Percentiles rank a stretch among this genome's conserved stretches.
phyloP scores from a whole-genome alignment of 2,113 vertebrate genomes.

The Sylvietta virens region DNA sequence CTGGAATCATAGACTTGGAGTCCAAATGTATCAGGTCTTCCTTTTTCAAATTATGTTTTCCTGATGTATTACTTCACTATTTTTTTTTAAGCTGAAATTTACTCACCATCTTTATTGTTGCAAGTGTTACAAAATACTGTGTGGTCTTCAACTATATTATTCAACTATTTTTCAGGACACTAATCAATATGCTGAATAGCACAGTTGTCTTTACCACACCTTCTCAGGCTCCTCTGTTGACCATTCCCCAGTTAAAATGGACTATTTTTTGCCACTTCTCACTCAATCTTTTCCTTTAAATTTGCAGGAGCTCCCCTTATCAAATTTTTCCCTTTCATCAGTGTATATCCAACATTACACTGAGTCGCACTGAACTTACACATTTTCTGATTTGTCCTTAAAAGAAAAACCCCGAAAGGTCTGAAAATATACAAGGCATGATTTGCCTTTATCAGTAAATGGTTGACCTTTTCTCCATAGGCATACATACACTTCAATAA shows the following conservation, averaged over 20 bases:
- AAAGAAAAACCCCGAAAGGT: not conserved
- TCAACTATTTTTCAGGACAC: not conserved
- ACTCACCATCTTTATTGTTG: not conserved
- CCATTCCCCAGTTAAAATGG: not conserved
- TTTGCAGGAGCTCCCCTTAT: not conserved
- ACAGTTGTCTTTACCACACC: not conserved
- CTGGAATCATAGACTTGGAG: not conserved
- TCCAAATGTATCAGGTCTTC: accelerated
- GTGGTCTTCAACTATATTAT: not conserved
- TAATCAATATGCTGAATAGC: not conserved
- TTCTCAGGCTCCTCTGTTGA: not conserved
- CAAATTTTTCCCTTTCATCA: not conserved
- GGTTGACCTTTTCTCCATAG: not conserved
- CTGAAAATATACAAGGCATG: not conserved
- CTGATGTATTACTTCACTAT: not conserved
- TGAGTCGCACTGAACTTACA: not conserved
- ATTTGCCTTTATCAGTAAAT: not conserved
- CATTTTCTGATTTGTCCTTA: not conserved
- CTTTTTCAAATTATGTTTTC: not conserved
- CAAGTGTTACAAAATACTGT: not conserved
- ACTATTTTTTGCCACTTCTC: not conserved
- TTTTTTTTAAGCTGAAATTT: not conserved
- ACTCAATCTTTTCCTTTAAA: not conserved
- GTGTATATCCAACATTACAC: not conserved
- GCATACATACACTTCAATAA: not conserved